A percentile compares a stretch with the other conserved stretches of the same genome.
Evolutionary conservation across 2,797 vertebrate species (phyloP).

Genomic region (Cheirogaleus major): DNA sequence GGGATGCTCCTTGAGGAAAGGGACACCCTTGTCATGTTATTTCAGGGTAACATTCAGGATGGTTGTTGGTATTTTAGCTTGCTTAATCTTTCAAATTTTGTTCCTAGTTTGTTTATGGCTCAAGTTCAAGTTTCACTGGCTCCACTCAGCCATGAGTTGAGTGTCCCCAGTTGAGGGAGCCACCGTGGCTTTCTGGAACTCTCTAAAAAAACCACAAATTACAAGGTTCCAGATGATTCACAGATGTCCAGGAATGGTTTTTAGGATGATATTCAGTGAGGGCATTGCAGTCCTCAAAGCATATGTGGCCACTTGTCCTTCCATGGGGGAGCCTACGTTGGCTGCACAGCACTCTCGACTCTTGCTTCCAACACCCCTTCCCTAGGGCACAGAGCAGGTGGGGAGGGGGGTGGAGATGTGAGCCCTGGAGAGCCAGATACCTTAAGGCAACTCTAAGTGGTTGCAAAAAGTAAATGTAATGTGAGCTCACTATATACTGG

Average conservation of each 20-base stretch:
- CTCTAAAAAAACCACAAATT: slow-evolving; percentile 56
- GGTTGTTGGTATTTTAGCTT: background rate
- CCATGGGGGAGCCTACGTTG: background rate
- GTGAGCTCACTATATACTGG: background rate
- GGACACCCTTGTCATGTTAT: background rate
- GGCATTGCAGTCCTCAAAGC: background rate
- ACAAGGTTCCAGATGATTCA: slow-evolving; percentile 46
- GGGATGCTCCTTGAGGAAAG: background rate
- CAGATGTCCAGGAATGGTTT: slow-evolving; percentile 14
- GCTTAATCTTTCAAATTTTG: slow-evolving; percentile 53
- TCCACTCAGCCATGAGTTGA: background rate
- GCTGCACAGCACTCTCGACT: background rate
- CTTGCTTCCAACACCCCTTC: background rate
- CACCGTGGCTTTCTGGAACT: slow-evolving; percentile 30
- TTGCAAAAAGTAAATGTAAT: background rate
- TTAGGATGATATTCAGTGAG: background rate
- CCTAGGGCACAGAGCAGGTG: background rate
- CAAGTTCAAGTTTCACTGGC: slow-evolving; percentile 11
- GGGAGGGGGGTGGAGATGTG: background rate
- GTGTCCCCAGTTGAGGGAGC: background rate
- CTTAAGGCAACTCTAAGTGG: background rate
- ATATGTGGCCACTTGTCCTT: slow-evolving; percentile 18
- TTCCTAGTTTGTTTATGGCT: background rate
- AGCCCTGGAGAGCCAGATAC: background rate
- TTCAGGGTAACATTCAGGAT: slow-evolving; percentile 1